Conservation (phyloP, 1,140 invertebrate genomes). For the Leptopilina boulardi region DNA sequence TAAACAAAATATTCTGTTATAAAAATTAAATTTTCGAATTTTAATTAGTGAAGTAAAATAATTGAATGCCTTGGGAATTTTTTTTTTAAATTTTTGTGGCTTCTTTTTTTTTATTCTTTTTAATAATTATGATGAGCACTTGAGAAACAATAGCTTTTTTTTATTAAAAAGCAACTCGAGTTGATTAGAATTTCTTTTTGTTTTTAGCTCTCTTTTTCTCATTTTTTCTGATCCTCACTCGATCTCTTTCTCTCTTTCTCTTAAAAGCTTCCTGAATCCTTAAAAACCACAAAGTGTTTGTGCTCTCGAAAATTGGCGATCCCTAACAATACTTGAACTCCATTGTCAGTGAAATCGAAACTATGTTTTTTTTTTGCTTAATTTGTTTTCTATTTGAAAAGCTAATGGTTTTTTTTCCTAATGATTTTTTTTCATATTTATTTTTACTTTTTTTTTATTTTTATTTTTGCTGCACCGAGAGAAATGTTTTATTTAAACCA, state of each 20-base stretch:
- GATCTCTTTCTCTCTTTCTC: background rate
- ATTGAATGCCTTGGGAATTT: too few species aligned
- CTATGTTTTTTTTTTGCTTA: background rate
- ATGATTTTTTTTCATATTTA: too few species aligned
- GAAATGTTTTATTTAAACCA: too few species aligned
- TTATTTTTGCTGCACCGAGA: too few species aligned
- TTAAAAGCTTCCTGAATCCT: background rate
- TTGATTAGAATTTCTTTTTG: conserved; percentile 1
- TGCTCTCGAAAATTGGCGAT: background rate
- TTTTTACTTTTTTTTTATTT: too few species aligned
- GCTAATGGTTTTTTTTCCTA: too few species aligned
- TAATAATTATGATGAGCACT: too few species aligned
- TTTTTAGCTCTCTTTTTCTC: background rate
- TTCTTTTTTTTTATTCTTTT: background rate
- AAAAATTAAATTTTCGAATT: too few species aligned
- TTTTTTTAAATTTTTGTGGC: background rate
- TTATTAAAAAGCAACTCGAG: background rate
- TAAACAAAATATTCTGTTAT: too few species aligned
- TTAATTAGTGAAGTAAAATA: too few species aligned
- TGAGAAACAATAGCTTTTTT: background rate
- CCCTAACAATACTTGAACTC: background rate
- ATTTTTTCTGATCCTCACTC: background rate
- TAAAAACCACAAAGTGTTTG: background rate
- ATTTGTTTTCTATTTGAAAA: background rate
- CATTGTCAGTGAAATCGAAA: background rate